Evolutionary conservation across 2,113 vertebrate genomes (phyloP).

Genomic region (Galeopterus variegatus): DNA sequence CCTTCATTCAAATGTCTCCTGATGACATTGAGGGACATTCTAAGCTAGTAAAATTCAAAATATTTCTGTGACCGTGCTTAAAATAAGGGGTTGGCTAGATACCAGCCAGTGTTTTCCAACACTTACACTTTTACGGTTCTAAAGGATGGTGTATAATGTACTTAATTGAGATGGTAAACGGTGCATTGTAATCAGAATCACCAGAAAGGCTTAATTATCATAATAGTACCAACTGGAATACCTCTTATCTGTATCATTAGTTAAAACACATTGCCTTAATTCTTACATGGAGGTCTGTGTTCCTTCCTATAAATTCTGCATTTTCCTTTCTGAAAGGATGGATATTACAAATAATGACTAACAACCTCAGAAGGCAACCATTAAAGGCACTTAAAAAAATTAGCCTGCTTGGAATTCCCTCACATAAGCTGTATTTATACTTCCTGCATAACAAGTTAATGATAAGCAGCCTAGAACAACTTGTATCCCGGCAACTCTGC

Average conservation of each 20-base stretch:
- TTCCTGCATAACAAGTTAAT: not conserved
- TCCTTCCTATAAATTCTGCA: not conserved
- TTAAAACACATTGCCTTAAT: not conserved
- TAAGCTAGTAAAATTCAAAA: not conserved
- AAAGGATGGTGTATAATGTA: not conserved
- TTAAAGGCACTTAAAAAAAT: conserved; percentile 25
- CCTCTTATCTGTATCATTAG: not conserved
- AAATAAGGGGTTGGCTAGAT: not conserved
- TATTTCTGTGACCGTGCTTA: not conserved
- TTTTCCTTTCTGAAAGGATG: conserved; percentile 66
- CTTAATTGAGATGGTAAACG: not conserved
- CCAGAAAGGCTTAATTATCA: not conserved
- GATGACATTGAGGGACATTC: not conserved
- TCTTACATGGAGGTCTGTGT: not conserved
- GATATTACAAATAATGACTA: conserved; percentile 82
- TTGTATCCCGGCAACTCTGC: not conserved
- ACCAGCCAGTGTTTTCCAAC: not conserved
- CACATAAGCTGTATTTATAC: not conserved
- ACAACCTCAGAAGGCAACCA: conserved; percentile 75
- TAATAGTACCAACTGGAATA: not conserved
- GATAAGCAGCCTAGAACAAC: not conserved
- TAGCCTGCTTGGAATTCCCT: conserved; percentile 8
- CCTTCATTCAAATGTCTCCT: not conserved
- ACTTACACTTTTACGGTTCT: not conserved
- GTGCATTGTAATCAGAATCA: not conserved